A percentile compares a stretch with the other conserved stretches of the same genome.
Evolutionary conservation across 1,140 invertebrate genomes (phyloP).

Genomic region (Listronotus oregonensis): DNA sequence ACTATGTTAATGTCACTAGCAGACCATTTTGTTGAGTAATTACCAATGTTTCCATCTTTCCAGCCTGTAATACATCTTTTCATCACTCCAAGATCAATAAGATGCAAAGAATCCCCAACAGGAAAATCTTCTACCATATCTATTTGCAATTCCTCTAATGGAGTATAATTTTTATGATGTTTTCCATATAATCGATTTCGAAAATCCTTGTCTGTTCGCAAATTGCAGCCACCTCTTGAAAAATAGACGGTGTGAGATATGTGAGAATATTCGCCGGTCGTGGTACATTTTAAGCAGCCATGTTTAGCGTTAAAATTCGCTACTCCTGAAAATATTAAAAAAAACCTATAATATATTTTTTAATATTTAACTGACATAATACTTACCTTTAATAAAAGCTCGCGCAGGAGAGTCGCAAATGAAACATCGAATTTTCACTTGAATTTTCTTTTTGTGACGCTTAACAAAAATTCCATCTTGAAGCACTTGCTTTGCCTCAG

Average conservation of each 20-base stretch:
- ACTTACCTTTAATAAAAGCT: background rate
- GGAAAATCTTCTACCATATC: constrained; percentile 44
- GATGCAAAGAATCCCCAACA: constrained; percentile 38
- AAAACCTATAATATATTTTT: constrained; percentile 8
- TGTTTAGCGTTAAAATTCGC: constrained; percentile 41
- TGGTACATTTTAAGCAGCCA: constrained; percentile 41
- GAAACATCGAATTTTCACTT: constrained; percentile 38
- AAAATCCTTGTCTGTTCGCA: constrained; percentile 42
- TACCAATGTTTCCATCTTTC: constrained; percentile 38
- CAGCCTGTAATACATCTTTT: constrained; percentile 41
- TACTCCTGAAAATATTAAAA: constrained; percentile 25
- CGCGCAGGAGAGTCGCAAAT: constrained; percentile 6
- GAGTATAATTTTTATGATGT: constrained; percentile 42
- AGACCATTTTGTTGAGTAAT: constrained; percentile 32
- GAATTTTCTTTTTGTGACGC: constrained; percentile 22
- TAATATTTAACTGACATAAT: constrained; percentile 4
- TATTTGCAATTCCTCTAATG: constrained; percentile 32
- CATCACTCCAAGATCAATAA: constrained; percentile 42
- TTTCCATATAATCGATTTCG: constrained; percentile 32
- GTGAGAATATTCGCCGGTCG: constrained; percentile 42
- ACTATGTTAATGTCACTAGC: constrained; percentile 25
- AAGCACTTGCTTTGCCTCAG: constrained; percentile 22
- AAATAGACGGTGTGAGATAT: constrained; percentile 42
- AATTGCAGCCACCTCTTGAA: constrained; percentile 31
- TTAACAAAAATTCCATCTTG: constrained; percentile 6